Conservation (phyloP, 2,888 invertebrate species). For the Dexiosoma caninum region DNA sequence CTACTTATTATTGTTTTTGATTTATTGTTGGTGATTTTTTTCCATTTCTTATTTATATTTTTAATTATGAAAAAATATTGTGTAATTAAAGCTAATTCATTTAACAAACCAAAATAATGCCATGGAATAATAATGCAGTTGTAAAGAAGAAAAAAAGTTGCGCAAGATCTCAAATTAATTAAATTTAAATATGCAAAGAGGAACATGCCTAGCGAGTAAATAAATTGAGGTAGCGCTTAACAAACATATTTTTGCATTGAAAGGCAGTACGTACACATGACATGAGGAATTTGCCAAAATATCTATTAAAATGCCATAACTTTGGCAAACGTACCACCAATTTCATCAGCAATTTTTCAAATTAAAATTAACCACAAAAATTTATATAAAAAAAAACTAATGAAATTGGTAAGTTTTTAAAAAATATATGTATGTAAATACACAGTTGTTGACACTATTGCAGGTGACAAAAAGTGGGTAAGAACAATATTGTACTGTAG, state of each 20-base stretch:
- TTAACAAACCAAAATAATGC: constrained; percentile 21
- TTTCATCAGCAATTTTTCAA: no score
- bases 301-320: no score
- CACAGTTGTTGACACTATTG: no score
- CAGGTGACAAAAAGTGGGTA: no score
- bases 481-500: no score
- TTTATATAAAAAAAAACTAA: no score
- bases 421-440: no score
- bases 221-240: not conserved
- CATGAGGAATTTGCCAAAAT: not conserved
- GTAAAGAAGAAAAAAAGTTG: constrained; percentile 22
- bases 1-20: not conserved
- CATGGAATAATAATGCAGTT: constrained; percentile 39
- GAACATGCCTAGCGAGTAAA: not conserved
- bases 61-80: constrained; percentile 13
- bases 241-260: not conserved
- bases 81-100: constrained; percentile 25
- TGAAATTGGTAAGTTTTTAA: no score
- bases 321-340: no score
- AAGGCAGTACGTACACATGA: no score
- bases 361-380: no score
- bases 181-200: not conserved
- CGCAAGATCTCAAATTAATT: not conserved
- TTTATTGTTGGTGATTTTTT: not conserved
- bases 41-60: not conserved